phyloP scores from a whole-genome alignment of 2,113 vertebrate genomes.

The Gnathonemus echidnorhynchus region DNA sequence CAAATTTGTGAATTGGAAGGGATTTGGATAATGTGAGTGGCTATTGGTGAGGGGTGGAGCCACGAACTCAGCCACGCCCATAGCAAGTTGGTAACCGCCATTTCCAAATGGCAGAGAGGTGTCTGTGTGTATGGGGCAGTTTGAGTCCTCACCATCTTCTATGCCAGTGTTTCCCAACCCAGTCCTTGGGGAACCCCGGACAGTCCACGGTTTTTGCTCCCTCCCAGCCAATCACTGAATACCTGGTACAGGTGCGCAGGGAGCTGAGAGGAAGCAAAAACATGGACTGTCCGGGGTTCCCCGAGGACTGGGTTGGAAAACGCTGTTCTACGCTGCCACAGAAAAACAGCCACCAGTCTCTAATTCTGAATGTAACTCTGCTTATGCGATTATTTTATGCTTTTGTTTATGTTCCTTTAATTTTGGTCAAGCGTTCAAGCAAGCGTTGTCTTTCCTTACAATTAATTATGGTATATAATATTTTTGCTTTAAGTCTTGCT shows the following conservation, averaged over 20 bases:
- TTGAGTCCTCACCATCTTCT: not conserved
- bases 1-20: not conserved
- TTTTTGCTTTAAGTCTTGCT: constrained; percentile 70
- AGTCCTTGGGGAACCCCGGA: no score
- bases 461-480: constrained; percentile 46
- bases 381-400: not conserved
- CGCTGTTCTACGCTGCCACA: not conserved
- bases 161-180: not conserved
- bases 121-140: not conserved
- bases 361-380: not conserved
- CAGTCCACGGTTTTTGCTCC: no score
- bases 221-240: no score
- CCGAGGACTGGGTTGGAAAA: no score
- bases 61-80: not conserved
- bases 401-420: not conserved
- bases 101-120: not conserved
- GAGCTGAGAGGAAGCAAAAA: no score
- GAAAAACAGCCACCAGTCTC: not conserved
- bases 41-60: not conserved
- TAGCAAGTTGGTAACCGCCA: not conserved
- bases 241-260: no score
- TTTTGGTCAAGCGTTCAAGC: not conserved
- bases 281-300: no score
- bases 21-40: not conserved
- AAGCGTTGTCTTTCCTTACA: not conserved